phyloP scores from a whole-genome alignment of 2,888 invertebrate species.

The Athrips mouffetella region DNA sequence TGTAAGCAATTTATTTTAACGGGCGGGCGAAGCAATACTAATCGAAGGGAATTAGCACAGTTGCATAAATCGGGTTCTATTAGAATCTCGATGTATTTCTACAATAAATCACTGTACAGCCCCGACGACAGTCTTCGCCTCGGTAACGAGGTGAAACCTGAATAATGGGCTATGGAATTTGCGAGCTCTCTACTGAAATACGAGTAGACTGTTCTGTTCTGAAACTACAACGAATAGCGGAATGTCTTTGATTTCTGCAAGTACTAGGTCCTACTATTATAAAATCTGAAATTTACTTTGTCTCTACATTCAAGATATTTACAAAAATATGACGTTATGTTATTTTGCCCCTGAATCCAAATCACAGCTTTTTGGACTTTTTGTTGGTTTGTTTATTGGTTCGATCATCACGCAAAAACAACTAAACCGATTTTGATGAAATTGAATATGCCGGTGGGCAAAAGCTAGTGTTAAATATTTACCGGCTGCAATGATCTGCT shows the following conservation, averaged over 20 bases:
- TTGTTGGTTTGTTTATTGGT: too few species aligned
- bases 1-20: background rate
- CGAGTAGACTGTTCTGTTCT: background rate
- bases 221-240: background rate
- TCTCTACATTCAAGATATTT: too few species aligned
- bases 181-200: background rate
- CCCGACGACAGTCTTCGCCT: background rate
- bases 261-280: too few species aligned
- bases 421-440: too few species aligned
- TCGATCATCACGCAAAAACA: too few species aligned
- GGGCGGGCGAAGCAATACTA: constrained; percentile 1
- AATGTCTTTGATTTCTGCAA: background rate
- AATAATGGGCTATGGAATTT: constrained; percentile 1
- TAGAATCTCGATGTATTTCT: background rate
- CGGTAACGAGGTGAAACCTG: constrained; percentile 8
- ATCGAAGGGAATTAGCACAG: background rate
- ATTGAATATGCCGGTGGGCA: too few species aligned
- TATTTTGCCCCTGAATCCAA: too few species aligned
- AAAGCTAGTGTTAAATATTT: too few species aligned
- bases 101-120: background rate
- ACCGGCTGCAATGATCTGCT: too few species aligned
- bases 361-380: too few species aligned
- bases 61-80: background rate
- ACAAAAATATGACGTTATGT: too few species aligned
- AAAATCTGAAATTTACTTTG: too few species aligned